Conservation (phyloP, 2,888 invertebrate genomes). For the Lottia gigantea region DNA sequence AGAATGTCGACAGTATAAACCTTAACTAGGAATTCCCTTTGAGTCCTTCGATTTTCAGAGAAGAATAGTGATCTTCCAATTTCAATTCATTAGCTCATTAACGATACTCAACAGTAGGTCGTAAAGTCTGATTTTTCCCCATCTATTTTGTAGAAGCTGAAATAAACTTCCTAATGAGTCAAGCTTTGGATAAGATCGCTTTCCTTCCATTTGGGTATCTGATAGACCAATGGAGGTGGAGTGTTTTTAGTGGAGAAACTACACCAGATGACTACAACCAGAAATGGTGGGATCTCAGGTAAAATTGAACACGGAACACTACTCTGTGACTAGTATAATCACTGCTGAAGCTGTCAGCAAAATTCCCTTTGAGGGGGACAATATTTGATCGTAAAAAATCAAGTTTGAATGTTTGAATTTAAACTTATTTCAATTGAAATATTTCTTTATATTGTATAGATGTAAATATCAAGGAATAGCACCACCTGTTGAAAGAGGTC, state of each 20-base stretch:
- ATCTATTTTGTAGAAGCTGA: conserved; percentile 43
- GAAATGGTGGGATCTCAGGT: conserved; percentile 69
- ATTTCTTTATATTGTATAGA: conserved; percentile 11
- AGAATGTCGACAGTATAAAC: too few species aligned
- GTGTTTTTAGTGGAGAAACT: conserved; percentile 62
- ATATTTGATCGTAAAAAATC: too few species aligned
- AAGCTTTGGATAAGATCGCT: conserved; percentile 67
- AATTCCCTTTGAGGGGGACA: too few species aligned
- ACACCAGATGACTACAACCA: conserved; percentile 57
- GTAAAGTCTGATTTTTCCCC: too few species aligned
- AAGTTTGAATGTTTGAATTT: too few species aligned
- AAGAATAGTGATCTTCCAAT: too few species aligned
- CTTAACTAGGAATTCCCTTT: too few species aligned
- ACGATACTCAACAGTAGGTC: too few species aligned
- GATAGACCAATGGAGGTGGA: conserved; percentile 70
- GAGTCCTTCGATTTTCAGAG: too few species aligned
- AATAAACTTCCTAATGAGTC: conserved; percentile 68
- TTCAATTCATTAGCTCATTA: too few species aligned
- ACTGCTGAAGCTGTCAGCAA: too few species aligned
- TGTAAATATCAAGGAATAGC: conserved; percentile 30
- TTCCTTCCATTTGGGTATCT: conserved; percentile 69
- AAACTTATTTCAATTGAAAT: neutral
- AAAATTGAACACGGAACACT: conserved; percentile 11
- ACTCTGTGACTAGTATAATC: too few species aligned
- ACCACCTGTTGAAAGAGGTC: conserved; percentile 21